These are phyloP conservation scores for Crax fasciolata DNA, from an alignment of 2,797 vertebrate genomes.

Conservation along the genomic window DNA sequence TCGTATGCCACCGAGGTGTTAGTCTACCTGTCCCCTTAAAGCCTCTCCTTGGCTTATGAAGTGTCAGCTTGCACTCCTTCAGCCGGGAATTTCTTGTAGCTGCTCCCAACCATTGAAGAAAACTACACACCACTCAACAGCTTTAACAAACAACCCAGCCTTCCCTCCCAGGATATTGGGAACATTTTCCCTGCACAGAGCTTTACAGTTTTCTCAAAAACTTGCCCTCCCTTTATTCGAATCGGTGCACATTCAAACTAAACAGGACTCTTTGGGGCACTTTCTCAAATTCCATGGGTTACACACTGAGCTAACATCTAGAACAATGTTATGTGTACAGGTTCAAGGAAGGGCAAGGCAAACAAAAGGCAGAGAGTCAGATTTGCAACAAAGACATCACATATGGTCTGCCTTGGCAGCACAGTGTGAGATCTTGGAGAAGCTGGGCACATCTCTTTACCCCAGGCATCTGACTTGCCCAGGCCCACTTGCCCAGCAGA, in stretches of 20 bases:
- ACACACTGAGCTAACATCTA: not conserved
- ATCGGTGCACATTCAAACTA: not conserved
- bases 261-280: not conserved
- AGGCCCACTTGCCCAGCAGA: not conserved
- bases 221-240: not conserved
- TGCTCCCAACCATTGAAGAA: not conserved
- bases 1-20: not conserved
- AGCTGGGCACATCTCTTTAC: not conserved
- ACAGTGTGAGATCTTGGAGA: not conserved
- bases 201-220: not conserved
- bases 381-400: not conserved
- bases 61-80: not conserved
- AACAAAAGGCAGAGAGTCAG: not conserved
- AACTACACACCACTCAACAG: not conserved
- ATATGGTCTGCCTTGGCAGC: not conserved
- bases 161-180: not conserved
- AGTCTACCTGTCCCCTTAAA: not conserved
- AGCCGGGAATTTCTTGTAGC: not conserved
- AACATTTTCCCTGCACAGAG: not conserved
- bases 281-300: not conserved
- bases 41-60: not conserved
- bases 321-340: rapidly evolving
- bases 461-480: not conserved
- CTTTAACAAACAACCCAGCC: not conserved
- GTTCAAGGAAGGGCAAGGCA: not conserved